Percentiles rank a stretch among this genome's conserved stretches.
Conservation (phyloP, 2,113 vertebrate species). For the Bos taurus region DNA sequence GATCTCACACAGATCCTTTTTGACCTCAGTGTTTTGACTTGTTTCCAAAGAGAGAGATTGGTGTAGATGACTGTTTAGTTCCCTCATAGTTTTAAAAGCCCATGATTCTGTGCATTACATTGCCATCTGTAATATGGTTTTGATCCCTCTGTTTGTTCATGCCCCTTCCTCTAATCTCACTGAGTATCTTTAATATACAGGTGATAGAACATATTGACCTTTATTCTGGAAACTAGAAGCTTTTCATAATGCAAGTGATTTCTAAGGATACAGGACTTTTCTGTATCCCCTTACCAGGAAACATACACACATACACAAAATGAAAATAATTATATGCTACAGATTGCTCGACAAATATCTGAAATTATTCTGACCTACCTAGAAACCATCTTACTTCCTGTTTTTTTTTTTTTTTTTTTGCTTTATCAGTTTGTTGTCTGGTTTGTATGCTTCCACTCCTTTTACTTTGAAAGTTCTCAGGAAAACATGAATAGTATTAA, state of each 20-base stretch:
- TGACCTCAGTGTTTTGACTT: not conserved
- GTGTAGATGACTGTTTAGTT: not conserved
- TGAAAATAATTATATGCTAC: not conserved
- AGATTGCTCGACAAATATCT: not conserved
- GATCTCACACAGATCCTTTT: not conserved
- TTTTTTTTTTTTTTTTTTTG: not conserved
- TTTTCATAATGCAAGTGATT: not conserved
- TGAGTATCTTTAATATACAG: not conserved
- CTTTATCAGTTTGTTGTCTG: not conserved
- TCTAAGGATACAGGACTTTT: not conserved
- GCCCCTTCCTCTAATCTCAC: not conserved
- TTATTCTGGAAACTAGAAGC: not conserved
- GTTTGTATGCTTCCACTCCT: conserved; percentile 16
- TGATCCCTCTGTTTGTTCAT: not conserved
- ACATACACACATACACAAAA: not conserved
- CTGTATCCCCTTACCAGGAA: not conserved
- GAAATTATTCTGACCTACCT: conserved; percentile 23
- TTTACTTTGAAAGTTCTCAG: not conserved
- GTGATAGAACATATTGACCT: not conserved
- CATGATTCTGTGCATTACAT: not conserved
- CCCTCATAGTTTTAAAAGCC: not conserved
- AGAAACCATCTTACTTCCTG: not conserved
- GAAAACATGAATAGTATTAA: not conserved
- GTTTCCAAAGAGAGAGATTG: not conserved
- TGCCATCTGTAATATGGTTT: not conserved